Evolutionary conservation across 2,797 vertebrate genomes (phyloP).

Genomic region (Lutjanus argentimaculatus): DNA sequence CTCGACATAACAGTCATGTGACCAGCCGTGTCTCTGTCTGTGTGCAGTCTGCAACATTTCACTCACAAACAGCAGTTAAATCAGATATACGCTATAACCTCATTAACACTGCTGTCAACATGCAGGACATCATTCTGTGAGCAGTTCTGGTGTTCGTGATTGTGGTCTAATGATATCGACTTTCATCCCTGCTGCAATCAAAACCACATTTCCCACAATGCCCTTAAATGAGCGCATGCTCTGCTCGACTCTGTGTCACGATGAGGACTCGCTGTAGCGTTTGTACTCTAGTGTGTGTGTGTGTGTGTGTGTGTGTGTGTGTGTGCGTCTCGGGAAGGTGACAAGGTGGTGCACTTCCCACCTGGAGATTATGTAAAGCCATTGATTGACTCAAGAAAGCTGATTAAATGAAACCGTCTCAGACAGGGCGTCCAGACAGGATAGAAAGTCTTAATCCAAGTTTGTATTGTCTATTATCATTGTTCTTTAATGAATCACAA

Average conservation of each 20-base stretch:
- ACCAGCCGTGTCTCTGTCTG: neutral
- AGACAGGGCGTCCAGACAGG: conserved; percentile 30
- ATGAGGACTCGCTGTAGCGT: conserved; percentile 1
- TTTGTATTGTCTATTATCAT: neutral
- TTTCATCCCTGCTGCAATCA: neutral
- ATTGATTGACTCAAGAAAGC: conserved; percentile 64
- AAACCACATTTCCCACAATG: conserved; percentile 28
- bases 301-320: neutral
- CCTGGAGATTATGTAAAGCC: conserved; percentile 74
- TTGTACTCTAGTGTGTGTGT: conserved; percentile 2
- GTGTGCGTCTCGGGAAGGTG: conserved; percentile 25
- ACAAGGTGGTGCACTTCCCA: conserved; percentile 52
- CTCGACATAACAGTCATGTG: neutral
- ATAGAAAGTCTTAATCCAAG: conserved; percentile 8
- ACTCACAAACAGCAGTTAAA: neutral
- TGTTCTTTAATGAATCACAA: neutral
- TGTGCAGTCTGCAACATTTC: neutral
- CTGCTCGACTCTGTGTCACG: neutral
- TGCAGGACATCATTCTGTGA: neutral
- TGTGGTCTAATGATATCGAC: neutral
- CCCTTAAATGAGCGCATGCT: neutral
- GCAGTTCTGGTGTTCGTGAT: neutral
- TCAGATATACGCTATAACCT: neutral
- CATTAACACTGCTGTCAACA: neutral
- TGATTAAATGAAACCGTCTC: conserved; percentile 67